Evolutionary conservation across 1,140 invertebrate genomes (phyloP).

Genomic region (Vanessa atalanta): DNA sequence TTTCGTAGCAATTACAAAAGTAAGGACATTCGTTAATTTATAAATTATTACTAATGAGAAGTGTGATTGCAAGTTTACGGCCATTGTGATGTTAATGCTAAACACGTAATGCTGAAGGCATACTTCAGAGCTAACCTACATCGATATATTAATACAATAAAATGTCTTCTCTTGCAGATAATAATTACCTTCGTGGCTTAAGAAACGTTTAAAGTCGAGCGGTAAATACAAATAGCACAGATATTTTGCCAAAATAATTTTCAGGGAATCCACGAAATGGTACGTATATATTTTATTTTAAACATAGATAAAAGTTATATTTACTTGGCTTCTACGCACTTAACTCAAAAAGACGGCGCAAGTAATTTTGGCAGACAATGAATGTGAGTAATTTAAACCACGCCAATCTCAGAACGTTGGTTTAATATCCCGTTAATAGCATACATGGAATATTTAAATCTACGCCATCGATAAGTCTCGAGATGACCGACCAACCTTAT

Average conservation of each 20-base stretch:
- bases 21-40: conserved; percentile 24
- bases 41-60: conserved; percentile 10
- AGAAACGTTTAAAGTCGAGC: not conserved
- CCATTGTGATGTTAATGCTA: conserved; percentile 12
- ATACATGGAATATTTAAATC: conserved; percentile 3
- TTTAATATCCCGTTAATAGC: conserved; percentile 7
- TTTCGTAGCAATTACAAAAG: conserved; percentile 22
- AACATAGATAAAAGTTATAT: conserved; percentile 20
- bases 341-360: conserved; percentile 35
- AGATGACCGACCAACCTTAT: conserved; percentile 36
- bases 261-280: conserved; percentile 4
- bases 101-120: conserved; percentile 13
- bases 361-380: conserved; percentile 48
- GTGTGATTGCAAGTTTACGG: not conserved
- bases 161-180: not conserved
- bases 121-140: conserved; percentile 9
- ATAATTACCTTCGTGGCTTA: not conserved
- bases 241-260: not conserved
- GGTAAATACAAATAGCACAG: not conserved
- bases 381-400: conserved; percentile 25
- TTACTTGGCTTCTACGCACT: conserved; percentile 29
- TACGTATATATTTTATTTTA: conserved; percentile 9
- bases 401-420: conserved; percentile 6
- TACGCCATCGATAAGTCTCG: conserved; percentile 21
- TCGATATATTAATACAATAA: conserved; percentile 11